Percentiles rank a stretch among this genome's conserved stretches.
Evolutionary conservation across 2,888 invertebrate species (phyloP).

Genomic region (Leucoma salicis): DNA sequence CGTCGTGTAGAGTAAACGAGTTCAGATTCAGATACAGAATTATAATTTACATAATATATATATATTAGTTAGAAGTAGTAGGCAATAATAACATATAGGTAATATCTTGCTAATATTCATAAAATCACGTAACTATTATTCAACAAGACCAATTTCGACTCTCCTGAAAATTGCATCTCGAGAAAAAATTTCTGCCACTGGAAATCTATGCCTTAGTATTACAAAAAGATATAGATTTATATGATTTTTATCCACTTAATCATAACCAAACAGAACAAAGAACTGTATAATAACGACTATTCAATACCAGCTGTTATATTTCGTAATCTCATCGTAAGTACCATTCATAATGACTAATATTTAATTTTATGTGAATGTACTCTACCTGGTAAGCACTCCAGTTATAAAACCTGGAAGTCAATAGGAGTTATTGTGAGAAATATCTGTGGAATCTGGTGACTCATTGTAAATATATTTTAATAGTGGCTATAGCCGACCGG

Average conservation of each 20-base stretch:
- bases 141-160: too few species aligned
- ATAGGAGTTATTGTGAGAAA: slow-evolving; percentile 18
- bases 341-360: slow-evolving; percentile 23
- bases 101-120: too few species aligned
- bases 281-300: neutral
- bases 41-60: too few species aligned
- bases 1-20: too few species aligned
- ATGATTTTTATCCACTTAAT: neutral
- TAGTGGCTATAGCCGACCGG: slow-evolving; percentile 22
- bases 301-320: neutral
- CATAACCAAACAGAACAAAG: neutral
- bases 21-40: too few species aligned
- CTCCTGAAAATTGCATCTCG: too few species aligned
- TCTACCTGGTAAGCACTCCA: slow-evolving; percentile 14
- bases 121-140: too few species aligned
- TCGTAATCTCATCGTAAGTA: neutral
- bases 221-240: too few species aligned
- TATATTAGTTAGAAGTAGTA: too few species aligned
- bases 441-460: slow-evolving; percentile 21
- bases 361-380: slow-evolving; percentile 14
- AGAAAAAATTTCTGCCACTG: too few species aligned
- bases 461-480: slow-evolving; percentile 38
- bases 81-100: too few species aligned
- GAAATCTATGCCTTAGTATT: too few species aligned
- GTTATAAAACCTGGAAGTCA: slow-evolving; percentile 24